Evolutionary conservation across 2,888 invertebrate species (phyloP), one percentile per base, ranked within the genome.

Genomic region (Ypsolopha sequella): DNA sequence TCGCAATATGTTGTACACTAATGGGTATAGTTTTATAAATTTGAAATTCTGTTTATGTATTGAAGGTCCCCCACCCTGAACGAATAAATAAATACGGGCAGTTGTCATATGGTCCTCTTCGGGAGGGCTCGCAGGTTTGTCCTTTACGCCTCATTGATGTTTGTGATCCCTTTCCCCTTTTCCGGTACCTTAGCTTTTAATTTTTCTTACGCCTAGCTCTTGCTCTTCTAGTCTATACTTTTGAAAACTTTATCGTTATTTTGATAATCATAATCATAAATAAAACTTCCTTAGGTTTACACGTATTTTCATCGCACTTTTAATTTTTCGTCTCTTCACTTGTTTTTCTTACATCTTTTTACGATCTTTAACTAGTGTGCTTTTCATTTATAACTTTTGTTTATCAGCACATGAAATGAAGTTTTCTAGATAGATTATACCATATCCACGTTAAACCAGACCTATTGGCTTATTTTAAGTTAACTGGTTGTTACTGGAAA

Each of bases 101-200:
- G 89, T 89, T 90, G 86, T 87, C 88, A 87, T 89, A 89, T 89
- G 89, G 89, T 88, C 84, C 84, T 76, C 89, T 89, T 88, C 89
- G 89, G 87, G 90, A 90, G 82, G 89, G 88, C 85, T 89, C 89
- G 66, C 88, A 89, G 89, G 89, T 89, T 88, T 85, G 89, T 87
- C 86, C 84, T 73, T 73, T 68, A 68, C 36, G 81, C 81, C 80
- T 80, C 76, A 73, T 86, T 84, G 84, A 72, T 86, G 86, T 86
- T 85, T 82, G 84, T 86, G 70, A 64, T 74, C 78, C 85, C 77
- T 63, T 72, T 72, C 78, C 76, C 70, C 3, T 46, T 66, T 78
- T 73, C 73, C 73, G 76, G 66, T 70, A 60, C 61, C 65, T 68
- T 70, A 14, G 43, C 24, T 36, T 50, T 7, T 50, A 62, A 24